Evolutionary conservation across 2,797 vertebrate genomes (phyloP).

Genomic region (Philypnodon macrostomus): DNA sequence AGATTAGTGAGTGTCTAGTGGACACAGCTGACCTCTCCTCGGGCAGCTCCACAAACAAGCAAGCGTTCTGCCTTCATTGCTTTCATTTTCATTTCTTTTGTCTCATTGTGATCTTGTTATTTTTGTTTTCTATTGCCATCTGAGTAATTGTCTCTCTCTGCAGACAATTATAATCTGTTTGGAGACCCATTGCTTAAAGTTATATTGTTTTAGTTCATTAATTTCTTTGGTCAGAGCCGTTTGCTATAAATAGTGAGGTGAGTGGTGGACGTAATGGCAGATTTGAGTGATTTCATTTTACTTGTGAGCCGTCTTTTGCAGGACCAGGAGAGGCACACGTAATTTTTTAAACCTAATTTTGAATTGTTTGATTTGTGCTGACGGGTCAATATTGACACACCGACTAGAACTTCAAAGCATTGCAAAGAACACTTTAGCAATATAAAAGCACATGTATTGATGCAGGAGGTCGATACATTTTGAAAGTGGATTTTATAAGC

Average conservation of each 20-base stretch:
- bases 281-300: constrained; percentile 1
- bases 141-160: constrained; percentile 22
- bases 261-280: neutral
- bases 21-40: constrained; percentile 67
- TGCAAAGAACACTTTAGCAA: too few relatives aligned
- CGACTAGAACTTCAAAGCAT: too few relatives aligned
- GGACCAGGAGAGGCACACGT: neutral
- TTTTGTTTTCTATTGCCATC: constrained; percentile 12
- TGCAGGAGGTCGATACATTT: too few relatives aligned
- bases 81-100: constrained; percentile 11
- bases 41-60: constrained; percentile 64
- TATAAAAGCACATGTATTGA: too few relatives aligned
- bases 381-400: neutral
- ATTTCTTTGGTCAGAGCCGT: neutral
- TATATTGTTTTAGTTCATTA: constrained; percentile 3
- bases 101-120: constrained; percentile 26
- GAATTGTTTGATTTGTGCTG: neutral
- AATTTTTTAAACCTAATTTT: neutral
- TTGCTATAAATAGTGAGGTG: neutral
- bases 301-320: neutral
- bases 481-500: too few relatives aligned
- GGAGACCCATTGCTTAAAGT: constrained; percentile 21
- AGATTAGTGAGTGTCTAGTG: constrained; percentile 66
- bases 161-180: constrained; percentile 30
- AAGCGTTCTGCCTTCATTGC: constrained; percentile 18